These are phyloP conservation scores for Cecropterus lyciades DNA, from an alignment of 1,140 invertebrate genomes.

Conservation along the genomic window DNA sequence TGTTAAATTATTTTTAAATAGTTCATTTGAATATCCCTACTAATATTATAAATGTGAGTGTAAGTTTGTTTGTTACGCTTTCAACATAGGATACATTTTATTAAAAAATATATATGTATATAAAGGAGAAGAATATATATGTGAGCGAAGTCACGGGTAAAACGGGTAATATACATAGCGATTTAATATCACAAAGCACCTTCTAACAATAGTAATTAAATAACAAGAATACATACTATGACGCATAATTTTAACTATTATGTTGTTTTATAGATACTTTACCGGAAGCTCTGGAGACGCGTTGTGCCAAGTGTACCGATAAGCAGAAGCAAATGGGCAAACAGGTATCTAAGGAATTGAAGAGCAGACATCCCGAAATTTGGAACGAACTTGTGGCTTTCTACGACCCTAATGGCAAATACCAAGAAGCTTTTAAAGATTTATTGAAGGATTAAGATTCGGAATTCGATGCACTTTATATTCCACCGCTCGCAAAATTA, in stretches of 20 bases:
- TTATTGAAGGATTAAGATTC: slow-evolving; percentile 55
- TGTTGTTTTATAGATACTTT: slow-evolving; percentile 83
- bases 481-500: background rate
- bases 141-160: no score
- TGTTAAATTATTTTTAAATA: no score
- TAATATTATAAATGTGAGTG: no score
- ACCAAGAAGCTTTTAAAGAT: slow-evolving; percentile 65
- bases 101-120: no score
- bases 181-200: no score
- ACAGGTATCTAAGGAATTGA: slow-evolving; percentile 78
- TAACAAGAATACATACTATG: no score
- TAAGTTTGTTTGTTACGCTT: no score
- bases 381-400: slow-evolving; percentile 70
- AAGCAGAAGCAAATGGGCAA: slow-evolving; percentile 67
- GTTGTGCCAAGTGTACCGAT: slow-evolving; percentile 84
- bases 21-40: no score
- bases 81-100: no score
- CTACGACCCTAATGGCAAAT: slow-evolving; percentile 80
- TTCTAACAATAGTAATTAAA: no score
- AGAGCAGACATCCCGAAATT: slow-evolving; percentile 68
- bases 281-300: slow-evolving; percentile 85
- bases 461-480: background rate
- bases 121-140: no score
- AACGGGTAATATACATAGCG: no score
- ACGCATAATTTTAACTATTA: slow-evolving; percentile 2